phyloP scores from a whole-genome alignment of 2,888 invertebrate species.

The Trichopoda pennipes region DNA sequence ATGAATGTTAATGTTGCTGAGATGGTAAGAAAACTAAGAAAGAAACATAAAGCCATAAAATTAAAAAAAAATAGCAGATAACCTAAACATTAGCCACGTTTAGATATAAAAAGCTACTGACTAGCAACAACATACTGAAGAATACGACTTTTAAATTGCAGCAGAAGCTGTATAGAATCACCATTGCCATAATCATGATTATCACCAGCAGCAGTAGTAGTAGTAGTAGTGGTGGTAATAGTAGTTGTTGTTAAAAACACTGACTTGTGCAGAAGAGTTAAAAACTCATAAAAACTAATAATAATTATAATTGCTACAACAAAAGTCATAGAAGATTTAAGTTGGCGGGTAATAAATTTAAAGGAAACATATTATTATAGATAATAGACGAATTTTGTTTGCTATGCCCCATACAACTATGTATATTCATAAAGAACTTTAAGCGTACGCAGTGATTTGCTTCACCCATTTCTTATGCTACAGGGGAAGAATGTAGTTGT shows the following conservation, averaged over 20 bases:
- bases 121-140: slow-evolving; percentile 28
- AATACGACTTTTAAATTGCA: slow-evolving; percentile 18
- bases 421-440: too few relatives aligned
- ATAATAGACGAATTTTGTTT: slow-evolving; percentile 10
- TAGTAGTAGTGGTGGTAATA: slow-evolving; percentile 10
- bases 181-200: slow-evolving; percentile 4
- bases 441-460: too few relatives aligned
- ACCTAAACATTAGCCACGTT: slow-evolving; percentile 64
- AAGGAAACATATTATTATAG: neutral
- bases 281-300: slow-evolving; percentile 65
- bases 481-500: too few relatives aligned
- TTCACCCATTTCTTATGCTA: too few relatives aligned
- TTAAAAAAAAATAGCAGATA: slow-evolving; percentile 45
- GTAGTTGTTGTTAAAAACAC: slow-evolving; percentile 23
- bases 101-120: slow-evolving; percentile 63
- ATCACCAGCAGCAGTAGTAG: slow-evolving; percentile 6
- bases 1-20: slow-evolving; percentile 42
- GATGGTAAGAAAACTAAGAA: slow-evolving; percentile 9
- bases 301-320: slow-evolving; percentile 63
- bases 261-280: slow-evolving; percentile 43
- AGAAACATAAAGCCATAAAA: slow-evolving; percentile 47
- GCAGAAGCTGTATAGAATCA: slow-evolving; percentile 41
- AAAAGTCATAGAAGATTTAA: slow-evolving; percentile 50
- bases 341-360: slow-evolving; percentile 32
- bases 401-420: neutral